Evolutionary conservation across 2,113 vertebrate genomes (phyloP), one percentile per base, ranked within the genome.

Genomic region (Fulica atra): DNA sequence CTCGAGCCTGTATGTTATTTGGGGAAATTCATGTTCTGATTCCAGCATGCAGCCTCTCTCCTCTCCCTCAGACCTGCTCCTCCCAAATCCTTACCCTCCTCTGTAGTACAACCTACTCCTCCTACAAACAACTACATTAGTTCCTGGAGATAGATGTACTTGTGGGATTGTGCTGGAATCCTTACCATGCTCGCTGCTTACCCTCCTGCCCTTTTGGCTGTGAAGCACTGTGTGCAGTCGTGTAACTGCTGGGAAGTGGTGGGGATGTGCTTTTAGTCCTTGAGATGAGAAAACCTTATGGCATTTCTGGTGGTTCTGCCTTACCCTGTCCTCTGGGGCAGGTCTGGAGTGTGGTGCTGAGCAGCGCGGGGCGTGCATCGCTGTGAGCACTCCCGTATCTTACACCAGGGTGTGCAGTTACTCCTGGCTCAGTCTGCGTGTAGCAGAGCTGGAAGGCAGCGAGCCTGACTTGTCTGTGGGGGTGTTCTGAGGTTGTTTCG

Each of bases 151-250:
- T 48, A 29, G 2, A 19, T 8, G 1, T 7, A 1, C 4, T 3
- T 3, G 42, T 4, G 28, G 36, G 46, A 9, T 59, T 46, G 8
- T 28, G 42, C 23, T 35, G 63, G n/a, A 13, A 18, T 60, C 63
- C 36, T 73, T 65, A 10, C 51, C 20, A 24, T 33, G 23, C 38
- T 65, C 1, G 1, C 40, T 86, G 9, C 69, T 59, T 28, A 21
- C 29, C 21, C 31, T 85, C 35, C 36, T 91, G 79, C 13, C 57
- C 31, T 13, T 59, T 6, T 33, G 71, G 56, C 18, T n/a, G 21
- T 6, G 21, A 66, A 85, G 61, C 65, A 1, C 15, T 16, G 23
- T 0, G 4, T 33, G 57, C 24, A 9, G 33, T 13, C 0, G 0
- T 44, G 31, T 19, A 9, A 25, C 0, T 1, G 56, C 23, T 40